phyloP scores from a whole-genome alignment of 2,888 invertebrate genomes.

The Tuberolachnus salignus region DNA sequence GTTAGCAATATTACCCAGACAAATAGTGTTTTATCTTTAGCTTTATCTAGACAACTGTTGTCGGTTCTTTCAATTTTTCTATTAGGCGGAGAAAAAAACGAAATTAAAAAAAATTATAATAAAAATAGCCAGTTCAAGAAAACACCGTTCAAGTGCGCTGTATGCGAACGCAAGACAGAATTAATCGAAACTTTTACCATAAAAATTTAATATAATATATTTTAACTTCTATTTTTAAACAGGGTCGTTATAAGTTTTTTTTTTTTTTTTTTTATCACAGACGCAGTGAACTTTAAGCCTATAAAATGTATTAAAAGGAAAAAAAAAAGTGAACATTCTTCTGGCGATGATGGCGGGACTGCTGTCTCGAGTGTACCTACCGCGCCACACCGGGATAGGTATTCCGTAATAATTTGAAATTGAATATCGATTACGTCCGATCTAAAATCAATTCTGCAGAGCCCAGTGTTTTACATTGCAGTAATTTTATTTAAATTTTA shows the following conservation, averaged over 20 bases:
- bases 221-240: conserved; percentile 2
- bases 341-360: not conserved
- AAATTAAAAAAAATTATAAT: too few relatives aligned
- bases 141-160: not conserved
- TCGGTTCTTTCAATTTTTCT: not conserved
- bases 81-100: too few relatives aligned
- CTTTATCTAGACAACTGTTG: too few relatives aligned
- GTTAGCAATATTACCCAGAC: too few relatives aligned
- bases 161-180: not conserved
- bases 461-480: too few relatives aligned
- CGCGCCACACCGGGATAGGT: not conserved
- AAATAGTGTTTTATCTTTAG: too few relatives aligned
- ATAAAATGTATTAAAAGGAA: not conserved
- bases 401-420: not conserved
- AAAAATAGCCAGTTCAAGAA: too few relatives aligned
- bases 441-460: not conserved
- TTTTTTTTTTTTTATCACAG: conserved; percentile 5
- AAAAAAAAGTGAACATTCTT: not conserved
- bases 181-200: conserved; percentile 24
- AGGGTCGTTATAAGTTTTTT: conserved; percentile 11
- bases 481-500: not conserved
- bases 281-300: conserved; percentile 5
- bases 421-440: not conserved
- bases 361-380: not conserved
- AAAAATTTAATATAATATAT: conserved; percentile 8